Evolutionary conservation across 2,888 invertebrate genomes (phyloP), one percentile per base, ranked within the genome.

Genomic region (Drosophila sordidapex): DNA sequence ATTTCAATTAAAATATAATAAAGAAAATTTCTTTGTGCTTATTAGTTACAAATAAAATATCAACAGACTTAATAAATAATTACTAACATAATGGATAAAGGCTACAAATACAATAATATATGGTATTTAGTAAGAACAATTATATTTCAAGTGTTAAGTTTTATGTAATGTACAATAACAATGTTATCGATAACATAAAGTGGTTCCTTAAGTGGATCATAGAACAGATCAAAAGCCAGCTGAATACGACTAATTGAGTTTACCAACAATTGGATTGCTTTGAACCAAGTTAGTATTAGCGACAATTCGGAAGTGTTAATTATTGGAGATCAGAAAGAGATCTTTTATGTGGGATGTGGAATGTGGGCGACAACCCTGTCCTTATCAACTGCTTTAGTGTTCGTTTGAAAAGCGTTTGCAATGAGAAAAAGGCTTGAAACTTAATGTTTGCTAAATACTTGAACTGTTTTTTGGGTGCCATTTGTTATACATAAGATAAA

Each of bases 351-450:
- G 46, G 25, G 46, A 46, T 15, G 31, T 8, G 31, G 31, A 3
- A 31, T 31, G 31, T 31, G 8, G 25, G 21, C 15, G 21, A 25
- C 25, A 46, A 7, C 7, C 21, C 46, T 11, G 40, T 2, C 21
- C 5, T 11, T 13, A 5, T 43, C 11, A 21, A 43, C 43, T 43
- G 46, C 13, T 25, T 15, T 25, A 15, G 4, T 15, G 46, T 46
- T 46, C 46, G 7, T 25, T 25, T 40, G 56, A 38, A 38, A 76
- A 70, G 71, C 54, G 29, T 51, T 56, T 54, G 15, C n/a, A 51
- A 52, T 36, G 29, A 13, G 53, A 33, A 52, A 15, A 15, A 36
- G 25, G 8, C 46, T 25, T 18, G 18, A 15, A 54, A 51, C n/a
- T 13, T 3, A 56, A 38, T 21, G 10, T 10, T 11, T 13, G 46